Evolutionary conservation across 2,113 vertebrate genomes (phyloP), one percentile per base, ranked within the genome.

Genomic region (Tragelaphus scriptus): DNA sequence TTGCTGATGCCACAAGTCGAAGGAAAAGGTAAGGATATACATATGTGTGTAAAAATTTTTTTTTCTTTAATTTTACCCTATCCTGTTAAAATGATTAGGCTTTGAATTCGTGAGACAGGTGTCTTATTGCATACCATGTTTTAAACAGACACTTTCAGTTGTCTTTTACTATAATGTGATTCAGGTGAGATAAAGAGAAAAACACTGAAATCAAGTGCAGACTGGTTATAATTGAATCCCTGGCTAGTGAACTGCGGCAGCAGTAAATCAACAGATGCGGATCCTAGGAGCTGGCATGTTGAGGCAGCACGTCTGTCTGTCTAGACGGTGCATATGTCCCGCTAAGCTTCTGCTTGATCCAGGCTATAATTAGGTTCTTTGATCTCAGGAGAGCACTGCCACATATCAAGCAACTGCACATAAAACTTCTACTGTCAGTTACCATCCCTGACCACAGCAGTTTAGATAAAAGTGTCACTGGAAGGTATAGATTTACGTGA

Each of bases 1-100:
- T 98, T 99, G 75, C 97, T 99, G 96, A 98, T 99, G 96, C 99
- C 99, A 91, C 98, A 97, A 79, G 98, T 98, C 84, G 98, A 99
- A 90, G 99, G 99, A 97, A 99, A 99, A 97, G 99, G 99, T 99
- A 95, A 98, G 98, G n/a, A 55, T 25, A 56, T 36, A 47, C n/a
- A 21, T 59, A 53, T 1, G 3, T 44, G 47, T 30, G 7, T 53
- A 21, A 56, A 51, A 28, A 15, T 13, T 80, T 55, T 30, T 56
- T 75, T 77, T 11, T 21, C 1, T 58, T 88, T 92, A 12, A 21
- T 90, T 88, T 92, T 77, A 30, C 12, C 58, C 1, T 92, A 2
- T 6, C 61, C 19, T 95, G 7, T 88, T 92, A 53, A 90, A 55
- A 87, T 88, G 85, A 25, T 56, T 89, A 61, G 6, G 79, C 11